Conservation (phyloP, 2,797 vertebrate genomes). For the Lepilemur septentrionalis region DNA sequence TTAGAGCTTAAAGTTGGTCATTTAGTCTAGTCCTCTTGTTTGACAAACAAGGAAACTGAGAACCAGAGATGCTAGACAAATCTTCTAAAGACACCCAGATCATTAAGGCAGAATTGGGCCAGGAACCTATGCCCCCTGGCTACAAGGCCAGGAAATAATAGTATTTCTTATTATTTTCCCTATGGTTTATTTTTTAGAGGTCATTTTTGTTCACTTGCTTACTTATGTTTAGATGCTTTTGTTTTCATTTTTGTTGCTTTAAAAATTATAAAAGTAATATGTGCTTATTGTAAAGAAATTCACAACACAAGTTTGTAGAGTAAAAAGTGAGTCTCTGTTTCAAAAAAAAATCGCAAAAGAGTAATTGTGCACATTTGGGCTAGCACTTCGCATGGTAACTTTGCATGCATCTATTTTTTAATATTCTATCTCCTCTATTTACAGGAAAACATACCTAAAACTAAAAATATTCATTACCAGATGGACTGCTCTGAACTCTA, state of each 20-base stretch:
- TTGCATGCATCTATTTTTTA: not conserved
- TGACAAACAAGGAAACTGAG: not conserved
- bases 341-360: not conserved
- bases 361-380: not conserved
- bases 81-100: not conserved
- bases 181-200: slow-evolving; percentile 22
- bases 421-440: not conserved
- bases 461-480: not conserved
- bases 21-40: not conserved
- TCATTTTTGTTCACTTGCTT: slow-evolving; percentile 8
- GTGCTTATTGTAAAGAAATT: slow-evolving; percentile 27
- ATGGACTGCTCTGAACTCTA: not conserved
- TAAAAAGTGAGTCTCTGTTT: too few species aligned
- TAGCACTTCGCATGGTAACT: not conserved
- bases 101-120: not conserved
- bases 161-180: not conserved
- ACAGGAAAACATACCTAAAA: not conserved
- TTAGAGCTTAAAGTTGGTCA: not conserved
- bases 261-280: slow-evolving; percentile 1
- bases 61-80: not conserved
- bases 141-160: not conserved
- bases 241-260: slow-evolving; percentile 18
- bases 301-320: not conserved
- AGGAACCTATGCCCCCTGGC: not conserved
- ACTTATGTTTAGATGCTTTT: slow-evolving; percentile 4